These are phyloP conservation scores for Vanessa cardui DNA, from an alignment of 2,888 invertebrate genomes.

Conservation along the genomic window DNA sequence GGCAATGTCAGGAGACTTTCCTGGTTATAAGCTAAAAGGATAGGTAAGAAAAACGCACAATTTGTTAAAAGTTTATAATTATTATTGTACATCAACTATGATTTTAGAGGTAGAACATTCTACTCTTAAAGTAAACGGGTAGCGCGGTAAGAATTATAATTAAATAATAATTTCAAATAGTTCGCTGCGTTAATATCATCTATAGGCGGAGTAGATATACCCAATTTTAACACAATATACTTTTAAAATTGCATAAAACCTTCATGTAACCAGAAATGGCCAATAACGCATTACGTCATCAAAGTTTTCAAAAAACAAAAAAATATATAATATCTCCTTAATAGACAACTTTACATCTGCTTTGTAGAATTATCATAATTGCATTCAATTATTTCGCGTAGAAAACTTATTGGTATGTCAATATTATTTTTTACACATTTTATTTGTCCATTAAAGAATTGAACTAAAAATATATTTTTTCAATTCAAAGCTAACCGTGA, in stretches of 20 bases:
- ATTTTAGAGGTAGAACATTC: slow-evolving; percentile 82
- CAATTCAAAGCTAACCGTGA: not conserved
- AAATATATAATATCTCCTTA: not conserved
- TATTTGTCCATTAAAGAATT: not conserved
- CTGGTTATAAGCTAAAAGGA: not conserved
- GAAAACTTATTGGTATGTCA: not conserved
- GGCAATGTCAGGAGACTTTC: not conserved
- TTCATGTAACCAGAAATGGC: not conserved
- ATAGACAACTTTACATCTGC: not conserved
- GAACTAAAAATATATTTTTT: not conserved
- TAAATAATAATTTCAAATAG: slow-evolving; percentile 35
- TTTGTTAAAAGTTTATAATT: slow-evolving; percentile 76
- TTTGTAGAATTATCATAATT: not conserved
- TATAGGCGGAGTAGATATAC: slow-evolving; percentile 75
- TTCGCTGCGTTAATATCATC: slow-evolving; percentile 70
- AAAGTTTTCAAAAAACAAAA: not conserved
- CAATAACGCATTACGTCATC: not conserved
- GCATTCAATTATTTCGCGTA: not conserved
- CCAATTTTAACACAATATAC: slow-evolving; percentile 35
- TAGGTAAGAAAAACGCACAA: slow-evolving; percentile 44
- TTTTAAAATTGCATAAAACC: slow-evolving; percentile 1
- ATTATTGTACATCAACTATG: slow-evolving; percentile 81
- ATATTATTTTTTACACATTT: not conserved
- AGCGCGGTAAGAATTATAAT: slow-evolving; percentile 46
- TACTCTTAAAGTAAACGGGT: slow-evolving; percentile 79